phyloP scores from a whole-genome alignment of 2,888 invertebrate species.

The Ptychoptera albimana region DNA sequence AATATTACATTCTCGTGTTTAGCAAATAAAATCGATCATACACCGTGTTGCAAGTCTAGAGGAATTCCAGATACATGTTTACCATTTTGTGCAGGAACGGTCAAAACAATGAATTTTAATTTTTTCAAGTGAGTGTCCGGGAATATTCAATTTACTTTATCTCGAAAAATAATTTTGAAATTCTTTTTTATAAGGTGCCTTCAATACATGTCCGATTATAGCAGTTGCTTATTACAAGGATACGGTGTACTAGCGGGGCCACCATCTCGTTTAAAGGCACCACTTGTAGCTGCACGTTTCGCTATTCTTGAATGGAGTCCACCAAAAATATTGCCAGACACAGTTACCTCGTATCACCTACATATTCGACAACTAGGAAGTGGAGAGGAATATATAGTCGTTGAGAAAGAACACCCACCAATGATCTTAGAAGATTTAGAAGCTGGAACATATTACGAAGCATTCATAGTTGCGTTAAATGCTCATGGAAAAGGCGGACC shows the following conservation, averaged over 20 bases:
- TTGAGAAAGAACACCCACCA: slow-evolving; percentile 49
- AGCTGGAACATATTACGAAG: slow-evolving; percentile 61
- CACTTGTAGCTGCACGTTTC: slow-evolving; percentile 58
- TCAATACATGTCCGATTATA: slow-evolving; percentile 65
- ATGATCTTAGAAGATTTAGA: slow-evolving; percentile 58
- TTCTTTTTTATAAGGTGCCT: slow-evolving; percentile 40
- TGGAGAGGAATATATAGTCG: slow-evolving; percentile 38
- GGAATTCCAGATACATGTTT: slow-evolving; percentile 62
- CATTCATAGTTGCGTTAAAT: slow-evolving; percentile 64
- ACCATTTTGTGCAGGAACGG: slow-evolving; percentile 62
- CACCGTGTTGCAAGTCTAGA: slow-evolving; percentile 58
- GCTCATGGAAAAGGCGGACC: slow-evolving; percentile 62
- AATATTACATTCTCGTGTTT: slow-evolving; percentile 64
- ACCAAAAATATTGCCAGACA: slow-evolving; percentile 52
- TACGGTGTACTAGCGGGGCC: slow-evolving; percentile 68
- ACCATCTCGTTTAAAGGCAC: slow-evolving; percentile 50
- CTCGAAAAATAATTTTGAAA: not conserved
- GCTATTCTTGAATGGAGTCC: slow-evolving; percentile 64
- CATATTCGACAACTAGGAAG: slow-evolving; percentile 39
- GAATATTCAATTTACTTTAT: not conserved
- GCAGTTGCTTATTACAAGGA: slow-evolving; percentile 67
- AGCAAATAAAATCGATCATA: slow-evolving; percentile 66
- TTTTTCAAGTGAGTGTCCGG: slow-evolving; percentile 55
- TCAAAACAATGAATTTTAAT: slow-evolving; percentile 61
- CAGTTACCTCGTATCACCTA: slow-evolving; percentile 48